These are phyloP conservation scores for Pygocentrus nattereri DNA, from an alignment of 2,797 vertebrate species.

Conservation along the genomic window DNA sequence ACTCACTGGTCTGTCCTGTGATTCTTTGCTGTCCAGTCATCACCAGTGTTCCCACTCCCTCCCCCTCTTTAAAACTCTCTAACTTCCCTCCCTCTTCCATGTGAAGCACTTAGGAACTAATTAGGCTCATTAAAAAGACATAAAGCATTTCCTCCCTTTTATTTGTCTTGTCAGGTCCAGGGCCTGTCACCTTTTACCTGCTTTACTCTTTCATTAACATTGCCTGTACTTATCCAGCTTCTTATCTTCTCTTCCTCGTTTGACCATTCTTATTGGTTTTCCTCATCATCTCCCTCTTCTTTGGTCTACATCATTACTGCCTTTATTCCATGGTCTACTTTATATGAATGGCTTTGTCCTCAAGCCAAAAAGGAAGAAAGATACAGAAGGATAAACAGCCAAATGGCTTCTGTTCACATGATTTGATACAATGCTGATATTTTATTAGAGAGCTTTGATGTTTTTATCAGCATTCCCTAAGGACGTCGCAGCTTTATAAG, in stretches of 20 bases:
- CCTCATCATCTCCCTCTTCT: constrained; percentile 11
- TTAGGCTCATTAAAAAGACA: constrained; percentile 58
- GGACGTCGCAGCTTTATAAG: constrained; percentile 29
- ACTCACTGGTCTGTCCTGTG: constrained; percentile 1
- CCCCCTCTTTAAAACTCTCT: background rate
- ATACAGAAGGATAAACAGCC: constrained; percentile 23
- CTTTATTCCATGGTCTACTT: constrained; percentile 6
- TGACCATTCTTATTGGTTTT: constrained; percentile 7
- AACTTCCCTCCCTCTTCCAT: background rate
- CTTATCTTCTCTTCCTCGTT: constrained; percentile 16
- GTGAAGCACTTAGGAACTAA: constrained; percentile 49
- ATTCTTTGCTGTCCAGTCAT: constrained; percentile 9
- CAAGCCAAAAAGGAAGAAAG: background rate
- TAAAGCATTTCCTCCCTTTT: constrained; percentile 56
- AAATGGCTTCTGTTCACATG: constrained; percentile 22
- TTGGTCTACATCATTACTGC: background rate
- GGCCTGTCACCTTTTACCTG: constrained; percentile 31
- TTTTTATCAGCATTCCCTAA: constrained; percentile 40
- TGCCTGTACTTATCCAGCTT: background rate
- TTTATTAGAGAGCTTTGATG: constrained; percentile 41
- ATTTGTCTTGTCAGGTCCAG: constrained; percentile 49
- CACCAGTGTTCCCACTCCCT: constrained; percentile 19
- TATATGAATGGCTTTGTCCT: background rate
- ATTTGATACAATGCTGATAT: constrained; percentile 27
- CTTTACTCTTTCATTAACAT: constrained; percentile 22